Conservation (phyloP, 1,140 invertebrate species). For the Elysia chlorotica region DNA sequence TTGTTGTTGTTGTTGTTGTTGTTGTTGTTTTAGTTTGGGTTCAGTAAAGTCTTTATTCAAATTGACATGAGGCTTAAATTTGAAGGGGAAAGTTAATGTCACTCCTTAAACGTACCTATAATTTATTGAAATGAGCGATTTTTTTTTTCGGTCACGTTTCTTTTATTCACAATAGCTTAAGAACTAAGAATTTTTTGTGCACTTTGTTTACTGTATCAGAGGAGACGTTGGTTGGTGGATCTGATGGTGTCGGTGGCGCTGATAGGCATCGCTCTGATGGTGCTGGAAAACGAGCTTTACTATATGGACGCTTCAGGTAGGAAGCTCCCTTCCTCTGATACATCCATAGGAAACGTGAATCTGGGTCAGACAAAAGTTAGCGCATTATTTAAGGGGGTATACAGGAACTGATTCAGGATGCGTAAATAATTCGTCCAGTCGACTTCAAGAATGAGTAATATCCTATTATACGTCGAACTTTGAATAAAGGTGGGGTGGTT, state of each 20-base stretch:
- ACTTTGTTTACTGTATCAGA: too few species aligned
- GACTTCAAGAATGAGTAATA: neutral
- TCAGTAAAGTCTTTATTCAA: too few species aligned
- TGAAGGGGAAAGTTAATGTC: too few species aligned
- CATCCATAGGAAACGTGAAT: neutral
- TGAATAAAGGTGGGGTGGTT: neutral
- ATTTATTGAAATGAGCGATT: too few species aligned
- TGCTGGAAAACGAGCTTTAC: constrained; percentile 54
- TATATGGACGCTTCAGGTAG: constrained; percentile 14
- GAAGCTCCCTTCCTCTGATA: neutral
- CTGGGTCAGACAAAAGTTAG: neutral
- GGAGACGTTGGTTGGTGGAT: constrained; percentile 44
- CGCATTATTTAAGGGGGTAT: neutral
- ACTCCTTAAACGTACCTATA: too few species aligned
- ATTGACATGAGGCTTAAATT: too few species aligned
- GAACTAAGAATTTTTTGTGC: too few species aligned
- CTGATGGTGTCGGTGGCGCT: constrained; percentile 44
- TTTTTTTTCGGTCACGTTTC: too few species aligned
- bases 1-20: too few species aligned
- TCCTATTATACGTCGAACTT: neutral
- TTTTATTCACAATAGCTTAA: too few species aligned
- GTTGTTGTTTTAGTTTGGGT: too few species aligned
- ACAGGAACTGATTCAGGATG: neutral
- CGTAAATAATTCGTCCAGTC: neutral
- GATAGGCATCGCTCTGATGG: constrained; percentile 55